A percentile compares a stretch with the other conserved stretches of the same genome.
Conservation (phyloP, 2,888 invertebrate species). For the Orthosia gothica region DNA sequence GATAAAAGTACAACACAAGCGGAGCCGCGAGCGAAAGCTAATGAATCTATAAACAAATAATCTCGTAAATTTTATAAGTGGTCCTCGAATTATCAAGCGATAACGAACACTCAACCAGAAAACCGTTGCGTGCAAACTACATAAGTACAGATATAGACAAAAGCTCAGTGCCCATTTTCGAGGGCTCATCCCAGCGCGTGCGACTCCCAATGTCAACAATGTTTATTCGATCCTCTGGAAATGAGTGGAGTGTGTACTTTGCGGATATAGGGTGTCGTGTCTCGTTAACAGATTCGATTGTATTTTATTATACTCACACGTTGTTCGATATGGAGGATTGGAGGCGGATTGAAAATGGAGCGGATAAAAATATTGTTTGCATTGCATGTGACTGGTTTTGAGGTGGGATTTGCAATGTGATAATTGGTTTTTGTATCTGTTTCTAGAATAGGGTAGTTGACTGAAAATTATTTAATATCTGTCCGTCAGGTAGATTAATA, state of each 20-base stretch:
- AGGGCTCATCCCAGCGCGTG: constrained; percentile 63
- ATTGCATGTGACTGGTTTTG: constrained; percentile 24
- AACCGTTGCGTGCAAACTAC: background rate
- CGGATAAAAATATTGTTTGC: constrained; percentile 50
- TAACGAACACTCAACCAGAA: background rate
- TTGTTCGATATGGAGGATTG: constrained; percentile 29
- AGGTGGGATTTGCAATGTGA: background rate
- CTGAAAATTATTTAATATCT: too few species aligned
- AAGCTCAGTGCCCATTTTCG: constrained; percentile 45
- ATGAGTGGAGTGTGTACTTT: constrained; percentile 68
- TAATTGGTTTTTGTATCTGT: constrained; percentile 26
- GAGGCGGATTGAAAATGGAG: constrained; percentile 37
- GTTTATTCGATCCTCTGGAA: constrained; percentile 68
- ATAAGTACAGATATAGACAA: background rate
- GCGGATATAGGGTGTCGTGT: constrained; percentile 70
- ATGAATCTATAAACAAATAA: too few species aligned
- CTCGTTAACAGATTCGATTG: constrained; percentile 81
- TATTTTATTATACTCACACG: constrained; percentile 66
- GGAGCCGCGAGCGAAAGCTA: too few species aligned
- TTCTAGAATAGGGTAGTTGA: background rate
- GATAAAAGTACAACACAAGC: too few species aligned
- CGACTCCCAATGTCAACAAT: constrained; percentile 73
- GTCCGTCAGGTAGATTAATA: too few species aligned
- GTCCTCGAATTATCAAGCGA: too few species aligned
- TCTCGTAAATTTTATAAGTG: too few species aligned